Conservation (phyloP, 2,113 vertebrate species). For the Ameiurus melas region DNA sequence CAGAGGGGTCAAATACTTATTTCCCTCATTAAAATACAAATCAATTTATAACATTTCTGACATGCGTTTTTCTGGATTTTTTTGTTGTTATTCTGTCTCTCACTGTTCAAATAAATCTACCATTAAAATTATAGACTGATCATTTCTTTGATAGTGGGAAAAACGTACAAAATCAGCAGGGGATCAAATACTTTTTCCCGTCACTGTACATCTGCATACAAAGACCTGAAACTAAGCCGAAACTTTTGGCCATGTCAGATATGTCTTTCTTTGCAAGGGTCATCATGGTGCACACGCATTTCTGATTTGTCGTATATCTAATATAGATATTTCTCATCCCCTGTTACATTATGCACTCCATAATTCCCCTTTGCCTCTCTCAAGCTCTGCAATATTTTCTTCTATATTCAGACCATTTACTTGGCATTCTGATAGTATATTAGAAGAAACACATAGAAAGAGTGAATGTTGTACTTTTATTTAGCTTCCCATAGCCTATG, state of each 20-base stretch:
- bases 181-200: too few species aligned
- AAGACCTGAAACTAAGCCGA: not conserved
- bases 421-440: not conserved
- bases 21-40: too few species aligned
- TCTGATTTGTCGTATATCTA: not conserved
- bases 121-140: too few species aligned
- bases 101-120: too few species aligned
- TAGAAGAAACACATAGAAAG: not conserved
- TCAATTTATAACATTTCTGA: too few species aligned
- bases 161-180: too few species aligned
- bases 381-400: not conserved
- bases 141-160: too few species aligned
- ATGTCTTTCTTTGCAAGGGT: not conserved
- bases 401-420: not conserved
- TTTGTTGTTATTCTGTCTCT: too few species aligned
- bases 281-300: not conserved
- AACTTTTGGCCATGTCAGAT: not conserved
- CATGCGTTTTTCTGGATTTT: too few species aligned
- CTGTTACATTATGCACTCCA: not conserved
- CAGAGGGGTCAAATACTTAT: too few species aligned
- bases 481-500: not conserved
- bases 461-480: not conserved
- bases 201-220: too few species aligned
- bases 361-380: not conserved
- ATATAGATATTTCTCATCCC: not conserved